A percentile compares a stretch with the other conserved stretches of the same genome.
Evolutionary conservation across 2,797 vertebrate genomes (phyloP).

Genomic region (Labeo calbasu): DNA sequence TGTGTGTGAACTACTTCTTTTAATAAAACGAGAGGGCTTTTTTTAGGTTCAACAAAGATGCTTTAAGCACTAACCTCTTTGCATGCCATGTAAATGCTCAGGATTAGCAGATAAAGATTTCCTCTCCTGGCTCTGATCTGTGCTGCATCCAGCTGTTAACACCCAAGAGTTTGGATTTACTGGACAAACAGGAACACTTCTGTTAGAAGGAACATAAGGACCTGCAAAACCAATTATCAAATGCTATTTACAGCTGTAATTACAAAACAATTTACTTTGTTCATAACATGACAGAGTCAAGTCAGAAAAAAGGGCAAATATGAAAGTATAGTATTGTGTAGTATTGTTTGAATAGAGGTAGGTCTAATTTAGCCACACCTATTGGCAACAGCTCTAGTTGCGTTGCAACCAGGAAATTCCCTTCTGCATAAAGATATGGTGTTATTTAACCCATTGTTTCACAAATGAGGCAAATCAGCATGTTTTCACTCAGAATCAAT

Average conservation of each 20-base stretch:
- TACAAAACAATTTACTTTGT: background rate
- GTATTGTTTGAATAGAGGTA: conserved; percentile 3
- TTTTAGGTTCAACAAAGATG: background rate
- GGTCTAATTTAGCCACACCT: conserved; percentile 17
- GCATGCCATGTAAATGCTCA: conserved; percentile 31
- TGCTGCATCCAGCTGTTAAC: background rate
- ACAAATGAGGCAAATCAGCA: background rate
- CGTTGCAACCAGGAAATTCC: conserved; percentile 35
- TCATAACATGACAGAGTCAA: background rate
- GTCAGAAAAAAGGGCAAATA: background rate
- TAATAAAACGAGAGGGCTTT: background rate
- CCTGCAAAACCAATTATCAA: conserved; percentile 12
- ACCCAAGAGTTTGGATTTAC: conserved; percentile 46
- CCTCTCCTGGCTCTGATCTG: conserved; percentile 30
- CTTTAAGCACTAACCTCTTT: conserved; percentile 46
- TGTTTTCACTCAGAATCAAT: background rate
- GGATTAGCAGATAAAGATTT: background rate
- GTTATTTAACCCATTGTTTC: background rate
- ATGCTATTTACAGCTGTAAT: background rate
- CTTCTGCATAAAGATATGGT: background rate
- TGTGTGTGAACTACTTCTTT: background rate
- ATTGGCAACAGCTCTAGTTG: background rate
- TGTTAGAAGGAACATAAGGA: conserved; percentile 39
- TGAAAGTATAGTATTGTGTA: background rate
- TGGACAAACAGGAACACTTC: conserved; percentile 53